These are phyloP conservation scores for Sebastes nivosus DNA, from an alignment of 2,797 vertebrate species.

Conservation along the genomic window DNA sequence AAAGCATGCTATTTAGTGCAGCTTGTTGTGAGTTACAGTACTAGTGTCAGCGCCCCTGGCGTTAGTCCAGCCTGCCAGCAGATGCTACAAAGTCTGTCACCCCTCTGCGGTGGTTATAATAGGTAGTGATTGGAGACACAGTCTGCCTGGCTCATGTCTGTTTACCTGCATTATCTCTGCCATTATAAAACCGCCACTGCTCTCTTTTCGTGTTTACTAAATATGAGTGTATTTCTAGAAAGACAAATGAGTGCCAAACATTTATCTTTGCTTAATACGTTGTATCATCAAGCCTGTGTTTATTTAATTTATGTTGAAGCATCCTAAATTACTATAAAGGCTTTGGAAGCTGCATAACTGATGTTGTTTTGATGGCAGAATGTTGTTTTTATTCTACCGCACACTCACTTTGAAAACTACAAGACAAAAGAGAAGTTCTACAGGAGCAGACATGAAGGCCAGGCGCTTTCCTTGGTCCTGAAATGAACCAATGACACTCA, in stretches of 20 bases:
- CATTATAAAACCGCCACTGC: not conserved
- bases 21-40: constrained; percentile 29
- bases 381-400: constrained; percentile 10
- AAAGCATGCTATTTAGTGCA: constrained; percentile 22
- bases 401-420: not conserved
- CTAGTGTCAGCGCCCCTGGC: constrained; percentile 17
- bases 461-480: constrained; percentile 64
- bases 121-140: constrained; percentile 8
- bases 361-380: constrained; percentile 32
- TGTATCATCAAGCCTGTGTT: constrained; percentile 4
- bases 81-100: constrained; percentile 43
- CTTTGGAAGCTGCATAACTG: constrained; percentile 5
- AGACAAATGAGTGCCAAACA: constrained; percentile 9
- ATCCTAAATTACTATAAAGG: constrained; percentile 21
- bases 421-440: not conserved
- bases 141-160: not conserved
- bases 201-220: not conserved
- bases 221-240: constrained; percentile 6
- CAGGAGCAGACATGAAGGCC: constrained; percentile 1
- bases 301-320: constrained; percentile 28
- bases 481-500: constrained; percentile 33
- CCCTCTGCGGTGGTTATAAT: constrained; percentile 18
- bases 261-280: constrained; percentile 1
- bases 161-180: constrained; percentile 14
- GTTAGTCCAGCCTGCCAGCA: constrained; percentile 33